phyloP scores from a whole-genome alignment of 2,113 vertebrate genomes.

The Nothobranchius kuhntae region DNA sequence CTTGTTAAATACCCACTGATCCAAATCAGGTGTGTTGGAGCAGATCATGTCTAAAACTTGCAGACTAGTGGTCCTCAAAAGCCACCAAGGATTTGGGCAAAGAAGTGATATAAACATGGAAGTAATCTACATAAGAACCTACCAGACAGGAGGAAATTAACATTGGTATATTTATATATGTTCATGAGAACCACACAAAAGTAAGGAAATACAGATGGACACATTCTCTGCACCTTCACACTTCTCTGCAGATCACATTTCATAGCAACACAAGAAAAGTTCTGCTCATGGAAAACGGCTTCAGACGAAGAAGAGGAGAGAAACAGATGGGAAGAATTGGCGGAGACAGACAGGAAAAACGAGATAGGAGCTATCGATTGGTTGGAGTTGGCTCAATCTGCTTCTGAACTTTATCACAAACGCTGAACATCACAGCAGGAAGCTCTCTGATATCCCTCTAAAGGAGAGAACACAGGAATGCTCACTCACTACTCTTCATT shows the following conservation, averaged over 20 bases:
- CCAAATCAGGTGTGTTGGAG: no score
- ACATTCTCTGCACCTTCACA: slow-evolving; percentile 46
- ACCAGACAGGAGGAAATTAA: no score
- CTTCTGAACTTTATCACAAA: slow-evolving; percentile 68
- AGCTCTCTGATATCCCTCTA: slow-evolving; percentile 57
- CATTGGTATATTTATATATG: background rate
- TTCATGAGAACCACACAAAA: background rate
- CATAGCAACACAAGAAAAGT: slow-evolving; percentile 64
- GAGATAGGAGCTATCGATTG: slow-evolving; percentile 51
- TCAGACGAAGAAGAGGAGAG: slow-evolving; percentile 26
- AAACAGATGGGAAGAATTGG: slow-evolving; percentile 19
- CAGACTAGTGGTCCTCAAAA: no score
- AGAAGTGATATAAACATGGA: no score
- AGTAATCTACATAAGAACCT: no score
- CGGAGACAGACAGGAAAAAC: slow-evolving; percentile 21
- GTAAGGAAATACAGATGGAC: background rate
- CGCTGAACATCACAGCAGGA: slow-evolving; percentile 61
- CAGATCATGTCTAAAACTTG: no score
- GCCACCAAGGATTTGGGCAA: no score
- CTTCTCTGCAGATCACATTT: slow-evolving; percentile 61
- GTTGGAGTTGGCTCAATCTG: slow-evolving; percentile 63
- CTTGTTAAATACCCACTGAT: no score
- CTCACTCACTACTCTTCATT: slow-evolving; percentile 41
- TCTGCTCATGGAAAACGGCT: slow-evolving; percentile 42
- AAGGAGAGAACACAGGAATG: slow-evolving; percentile 60